These are phyloP conservation scores for Pseudochirops cupreus DNA, from an alignment of 2,797 vertebrate genomes.

Conservation along the genomic window DNA sequence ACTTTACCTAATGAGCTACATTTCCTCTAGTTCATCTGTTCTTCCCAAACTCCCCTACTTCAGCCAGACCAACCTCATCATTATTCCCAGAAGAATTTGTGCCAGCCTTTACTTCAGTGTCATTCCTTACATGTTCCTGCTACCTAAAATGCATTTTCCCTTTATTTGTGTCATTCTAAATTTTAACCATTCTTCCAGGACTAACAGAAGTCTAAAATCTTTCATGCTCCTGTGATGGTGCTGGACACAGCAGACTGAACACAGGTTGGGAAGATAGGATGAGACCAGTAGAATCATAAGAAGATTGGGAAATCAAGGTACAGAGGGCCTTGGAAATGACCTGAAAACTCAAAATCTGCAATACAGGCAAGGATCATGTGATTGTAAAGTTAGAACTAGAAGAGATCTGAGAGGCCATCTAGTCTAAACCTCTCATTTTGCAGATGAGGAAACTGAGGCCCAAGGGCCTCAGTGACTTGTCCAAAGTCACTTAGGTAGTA, in stretches of 20 bases:
- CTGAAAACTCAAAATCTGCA: background rate
- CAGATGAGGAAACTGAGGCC: background rate
- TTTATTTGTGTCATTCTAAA: background rate
- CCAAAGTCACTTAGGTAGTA: background rate
- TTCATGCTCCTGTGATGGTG: background rate
- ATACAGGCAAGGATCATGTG: background rate
- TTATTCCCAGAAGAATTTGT: accelerated
- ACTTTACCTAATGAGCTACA: background rate
- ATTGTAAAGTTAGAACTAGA: background rate
- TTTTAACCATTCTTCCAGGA: background rate
- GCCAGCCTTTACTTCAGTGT: background rate
- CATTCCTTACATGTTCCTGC: background rate
- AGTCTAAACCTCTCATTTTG: background rate
- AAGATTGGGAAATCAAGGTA: background rate
- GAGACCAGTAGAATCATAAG: background rate
- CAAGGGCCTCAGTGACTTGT: background rate
- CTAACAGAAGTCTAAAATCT: background rate
- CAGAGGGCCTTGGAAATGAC: too few species aligned
- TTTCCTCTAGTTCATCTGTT: background rate
- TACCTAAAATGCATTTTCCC: background rate
- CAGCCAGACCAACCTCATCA: background rate
- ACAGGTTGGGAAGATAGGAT: background rate
- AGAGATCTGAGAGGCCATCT: background rate
- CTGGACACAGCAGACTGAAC: background rate
- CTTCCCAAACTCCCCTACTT: background rate